These are phyloP conservation scores for Acinonyx jubatus DNA, from an alignment of 2,113 vertebrate genomes.

Conservation along the genomic window DNA sequence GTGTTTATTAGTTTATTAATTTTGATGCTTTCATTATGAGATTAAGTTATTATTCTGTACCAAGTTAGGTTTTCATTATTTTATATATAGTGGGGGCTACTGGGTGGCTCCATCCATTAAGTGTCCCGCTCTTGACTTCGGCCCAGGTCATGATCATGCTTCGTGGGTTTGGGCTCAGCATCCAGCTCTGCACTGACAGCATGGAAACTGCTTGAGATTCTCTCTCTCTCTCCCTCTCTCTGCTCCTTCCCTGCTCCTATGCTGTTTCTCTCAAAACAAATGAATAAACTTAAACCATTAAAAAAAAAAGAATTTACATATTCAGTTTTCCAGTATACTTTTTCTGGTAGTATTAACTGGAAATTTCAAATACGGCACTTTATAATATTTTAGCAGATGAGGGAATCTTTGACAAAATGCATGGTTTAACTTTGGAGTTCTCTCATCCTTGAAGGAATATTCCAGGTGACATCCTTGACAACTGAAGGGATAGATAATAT, in stretches of 20 bases:
- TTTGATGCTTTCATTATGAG: conserved; percentile 12
- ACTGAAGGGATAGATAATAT: background rate
- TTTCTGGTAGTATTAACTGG: background rate
- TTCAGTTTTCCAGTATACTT: background rate
- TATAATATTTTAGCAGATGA: background rate
- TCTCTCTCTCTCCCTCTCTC: too few species aligned
- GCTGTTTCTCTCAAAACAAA: too few species aligned
- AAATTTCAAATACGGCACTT: background rate
- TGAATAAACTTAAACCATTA: too few species aligned
- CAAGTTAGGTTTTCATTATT: background rate
- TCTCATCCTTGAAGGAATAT: background rate
- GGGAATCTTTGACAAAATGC: background rate
- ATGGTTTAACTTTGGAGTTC: background rate
- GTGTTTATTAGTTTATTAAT: conserved; percentile 23
- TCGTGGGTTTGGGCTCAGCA: too few species aligned
- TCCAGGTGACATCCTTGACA: background rate
- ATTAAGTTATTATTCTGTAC: background rate
- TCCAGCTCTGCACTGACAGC: too few species aligned
- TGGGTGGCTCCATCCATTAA: too few species aligned
- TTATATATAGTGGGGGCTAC: background rate
- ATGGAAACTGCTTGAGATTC: too few species aligned
- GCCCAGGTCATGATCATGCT: too few species aligned
- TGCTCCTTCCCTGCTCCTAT: too few species aligned
- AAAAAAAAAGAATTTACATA: background rate
- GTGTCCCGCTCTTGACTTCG: too few species aligned